Conservation (phyloP, 1,140 invertebrate genomes). For the Drosophila mojavensis region DNA sequence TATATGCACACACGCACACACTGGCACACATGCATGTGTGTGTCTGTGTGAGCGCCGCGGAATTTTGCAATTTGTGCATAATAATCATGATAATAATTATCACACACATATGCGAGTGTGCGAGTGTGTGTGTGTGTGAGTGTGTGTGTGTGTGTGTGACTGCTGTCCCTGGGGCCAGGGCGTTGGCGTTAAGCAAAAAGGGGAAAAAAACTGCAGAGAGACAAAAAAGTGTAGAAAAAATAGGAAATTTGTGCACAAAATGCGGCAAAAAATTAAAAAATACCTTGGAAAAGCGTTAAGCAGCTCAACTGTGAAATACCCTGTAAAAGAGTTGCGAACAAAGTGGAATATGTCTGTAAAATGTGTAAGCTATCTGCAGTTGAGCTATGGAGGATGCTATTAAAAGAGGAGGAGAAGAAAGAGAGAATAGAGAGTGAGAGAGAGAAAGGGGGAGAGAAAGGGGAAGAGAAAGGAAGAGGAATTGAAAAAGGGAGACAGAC, state of each 20-base stretch:
- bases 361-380: neutral
- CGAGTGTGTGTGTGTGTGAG: slow-evolving; percentile 8
- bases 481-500: no score
- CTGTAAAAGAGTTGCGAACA: neutral
- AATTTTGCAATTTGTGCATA: slow-evolving; percentile 81
- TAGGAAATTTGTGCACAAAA: slow-evolving; percentile 43
- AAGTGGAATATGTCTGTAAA: neutral
- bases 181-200: slow-evolving; percentile 54
- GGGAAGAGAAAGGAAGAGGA: no score
- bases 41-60: slow-evolving; percentile 39
- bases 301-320: neutral
- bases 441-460: no score
- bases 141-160: slow-evolving; percentile 1
- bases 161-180: slow-evolving; percentile 61
- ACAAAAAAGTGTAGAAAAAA: slow-evolving; percentile 23
- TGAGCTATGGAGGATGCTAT: neutral
- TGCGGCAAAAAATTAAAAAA: slow-evolving; percentile 40
- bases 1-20: neutral
- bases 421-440: no score
- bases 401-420: no score
- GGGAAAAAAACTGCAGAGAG: slow-evolving; percentile 20
- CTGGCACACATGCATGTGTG: neutral
- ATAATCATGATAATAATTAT: slow-evolving; percentile 81
- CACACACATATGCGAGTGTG: slow-evolving; percentile 3
- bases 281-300: slow-evolving; percentile 12